Percentiles rank a stretch among this genome's conserved stretches.
Conservation (phyloP, 2,113 vertebrate genomes). For the Hemibagrus wyckioides region DNA sequence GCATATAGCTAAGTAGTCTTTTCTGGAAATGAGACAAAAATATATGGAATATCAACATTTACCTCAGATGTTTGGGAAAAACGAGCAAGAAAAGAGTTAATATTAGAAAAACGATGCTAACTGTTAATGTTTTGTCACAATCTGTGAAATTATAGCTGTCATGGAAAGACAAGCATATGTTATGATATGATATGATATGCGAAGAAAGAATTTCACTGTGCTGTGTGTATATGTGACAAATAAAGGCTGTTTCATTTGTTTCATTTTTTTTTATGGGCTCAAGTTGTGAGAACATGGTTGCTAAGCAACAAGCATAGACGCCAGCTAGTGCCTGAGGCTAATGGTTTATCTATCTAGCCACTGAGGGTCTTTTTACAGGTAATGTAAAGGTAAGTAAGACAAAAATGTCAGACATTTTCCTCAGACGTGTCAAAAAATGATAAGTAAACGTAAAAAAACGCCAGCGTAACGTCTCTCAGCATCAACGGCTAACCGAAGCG, state of each 20-base stretch:
- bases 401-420: background rate
- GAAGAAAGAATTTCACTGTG: no score
- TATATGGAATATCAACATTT: background rate
- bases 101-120: background rate
- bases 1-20: background rate
- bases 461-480: background rate
- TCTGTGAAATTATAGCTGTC: background rate
- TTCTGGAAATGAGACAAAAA: background rate
- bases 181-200: background rate
- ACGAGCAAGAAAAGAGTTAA: background rate
- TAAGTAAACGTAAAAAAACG: background rate
- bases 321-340: background rate
- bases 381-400: background rate
- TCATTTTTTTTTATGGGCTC: no score
- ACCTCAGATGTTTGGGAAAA: background rate
- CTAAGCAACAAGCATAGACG: background rate
- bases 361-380: background rate
- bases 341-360: background rate
- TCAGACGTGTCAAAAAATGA: background rate
- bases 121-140: background rate
- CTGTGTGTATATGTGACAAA: no score
- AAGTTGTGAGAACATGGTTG: background rate
- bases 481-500: background rate
- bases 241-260: background rate
- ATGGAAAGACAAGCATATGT: background rate